phyloP scores from a whole-genome alignment of 2,888 invertebrate genomes.

The Mactromeris polynyma region DNA sequence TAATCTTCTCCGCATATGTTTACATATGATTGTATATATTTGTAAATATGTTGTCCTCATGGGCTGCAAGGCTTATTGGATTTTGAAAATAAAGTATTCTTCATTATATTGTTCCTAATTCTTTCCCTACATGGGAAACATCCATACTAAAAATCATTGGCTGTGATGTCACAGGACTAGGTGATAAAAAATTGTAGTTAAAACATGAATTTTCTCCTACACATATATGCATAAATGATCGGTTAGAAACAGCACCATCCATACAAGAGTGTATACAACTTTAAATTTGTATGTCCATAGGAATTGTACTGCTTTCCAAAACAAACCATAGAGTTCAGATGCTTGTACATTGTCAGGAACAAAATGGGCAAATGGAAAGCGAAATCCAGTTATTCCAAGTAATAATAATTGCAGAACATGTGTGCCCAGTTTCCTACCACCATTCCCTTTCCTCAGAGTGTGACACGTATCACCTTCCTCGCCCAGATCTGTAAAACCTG shows the following conservation, averaged over 20 bases:
- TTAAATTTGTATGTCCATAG: slow-evolving; percentile 47
- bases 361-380: slow-evolving; percentile 60
- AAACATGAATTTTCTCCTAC: neutral
- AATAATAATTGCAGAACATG: slow-evolving; percentile 61
- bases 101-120: slow-evolving; percentile 40
- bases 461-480: slow-evolving; percentile 29
- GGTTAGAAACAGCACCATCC: slow-evolving; percentile 48
- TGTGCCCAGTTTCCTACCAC: slow-evolving; percentile 37
- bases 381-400: slow-evolving; percentile 52
- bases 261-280: slow-evolving; percentile 36
- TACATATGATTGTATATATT: too few relatives aligned
- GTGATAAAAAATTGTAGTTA: neutral
- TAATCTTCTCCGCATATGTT: too few relatives aligned
- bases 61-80: too few relatives aligned
- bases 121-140: slow-evolving; percentile 48
- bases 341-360: slow-evolving; percentile 40
- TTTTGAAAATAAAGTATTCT: too few relatives aligned
- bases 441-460: slow-evolving; percentile 11
- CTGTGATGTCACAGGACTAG: neutral
- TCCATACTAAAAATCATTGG: slow-evolving; percentile 50
- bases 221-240: slow-evolving; percentile 41
- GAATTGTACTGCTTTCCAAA: slow-evolving; percentile 48
- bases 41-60: too few relatives aligned
- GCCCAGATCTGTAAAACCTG: slow-evolving; percentile 46
- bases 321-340: slow-evolving; percentile 40